Evolutionary conservation across 2,113 vertebrate genomes (phyloP), one percentile per base, ranked within the genome.

Genomic region (Callipepla squamata): DNA sequence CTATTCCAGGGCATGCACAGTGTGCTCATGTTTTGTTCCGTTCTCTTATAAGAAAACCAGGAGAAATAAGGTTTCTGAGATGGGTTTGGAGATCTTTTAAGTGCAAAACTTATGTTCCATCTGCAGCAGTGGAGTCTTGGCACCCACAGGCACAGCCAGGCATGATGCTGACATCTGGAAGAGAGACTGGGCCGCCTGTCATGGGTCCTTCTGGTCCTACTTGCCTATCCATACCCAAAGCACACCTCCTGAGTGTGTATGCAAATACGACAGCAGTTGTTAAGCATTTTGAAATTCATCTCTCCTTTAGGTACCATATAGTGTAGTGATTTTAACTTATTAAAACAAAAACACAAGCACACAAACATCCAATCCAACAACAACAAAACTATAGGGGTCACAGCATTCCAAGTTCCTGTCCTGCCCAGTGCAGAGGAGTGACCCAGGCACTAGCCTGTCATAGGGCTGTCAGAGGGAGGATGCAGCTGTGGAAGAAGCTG

Each of bases 201-300:
- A 20, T 1, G 25, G 14, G 34, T 5, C 57, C 22, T 75, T 23
- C 38, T 30, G 38, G 9, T 65, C 40, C 53, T 47, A 38, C 47
- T 23, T 58, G 55, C 30, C 4, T 4, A 48, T 0, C 34, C 1
- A 0, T 48, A 32, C 34, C n/a, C 62, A 81, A 81, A 74, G 78
- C 7, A 19, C 6, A 8, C 9, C 23, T 47, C 58, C 51, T 36
- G 4, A 4, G 19, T 0, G 2, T 0, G 0, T 7, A 72, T 11
- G 47, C 21, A 50, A 36, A 48, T 0, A 3, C 28, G 44, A 45
- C 4, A 32, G 34, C n/a, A 23, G 23, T 45, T 25, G 20, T 6
- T 2, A 1, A 76, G 36, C 16, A 22, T 78, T 62, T 42, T 17
- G 7, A 55, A 84, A 59, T 34, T 59, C 23, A 19, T 22, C 21